Percentiles rank a stretch among this genome's conserved stretches.
These are phyloP conservation scores for Harmothoe impar DNA, from an alignment of 2,888 invertebrate species.

Conservation along the genomic window DNA sequence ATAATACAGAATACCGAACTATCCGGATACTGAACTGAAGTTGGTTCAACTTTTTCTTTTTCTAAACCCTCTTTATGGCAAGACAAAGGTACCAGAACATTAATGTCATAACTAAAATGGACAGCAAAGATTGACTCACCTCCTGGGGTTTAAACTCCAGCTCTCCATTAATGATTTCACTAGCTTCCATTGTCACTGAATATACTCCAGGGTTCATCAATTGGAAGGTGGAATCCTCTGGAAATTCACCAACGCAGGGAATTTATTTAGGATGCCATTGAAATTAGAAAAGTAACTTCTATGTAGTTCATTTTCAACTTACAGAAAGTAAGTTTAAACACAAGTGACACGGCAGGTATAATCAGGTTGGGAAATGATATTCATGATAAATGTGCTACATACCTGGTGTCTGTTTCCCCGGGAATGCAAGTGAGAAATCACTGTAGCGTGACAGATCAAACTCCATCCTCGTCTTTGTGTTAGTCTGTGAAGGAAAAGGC, in stretches of 20 bases:
- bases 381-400: not conserved
- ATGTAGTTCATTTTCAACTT: no score
- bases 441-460: conserved; percentile 80
- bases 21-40: no score
- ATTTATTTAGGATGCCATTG: no score
- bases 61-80: no score
- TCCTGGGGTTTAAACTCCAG: conserved; percentile 82
- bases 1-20: no score
- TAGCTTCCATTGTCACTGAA: conserved; percentile 78
- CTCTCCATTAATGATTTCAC: conserved; percentile 78
- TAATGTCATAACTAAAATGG: not conserved
- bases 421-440: conserved; percentile 81
- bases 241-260: not conserved
- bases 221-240: conserved; percentile 81
- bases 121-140: conserved; percentile 70
- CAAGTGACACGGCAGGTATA: no score
- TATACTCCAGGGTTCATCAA: conserved; percentile 80
- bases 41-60: no score
- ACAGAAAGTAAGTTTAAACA: no score
- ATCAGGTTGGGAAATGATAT: no score
- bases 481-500: conserved; percentile 60
- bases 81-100: no score
- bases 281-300: no score
- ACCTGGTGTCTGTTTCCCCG: conserved; percentile 80
- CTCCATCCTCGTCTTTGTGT: conserved; percentile 79